Conservation (phyloP, 2,113 vertebrate species). For the Alouatta palliata region DNA sequence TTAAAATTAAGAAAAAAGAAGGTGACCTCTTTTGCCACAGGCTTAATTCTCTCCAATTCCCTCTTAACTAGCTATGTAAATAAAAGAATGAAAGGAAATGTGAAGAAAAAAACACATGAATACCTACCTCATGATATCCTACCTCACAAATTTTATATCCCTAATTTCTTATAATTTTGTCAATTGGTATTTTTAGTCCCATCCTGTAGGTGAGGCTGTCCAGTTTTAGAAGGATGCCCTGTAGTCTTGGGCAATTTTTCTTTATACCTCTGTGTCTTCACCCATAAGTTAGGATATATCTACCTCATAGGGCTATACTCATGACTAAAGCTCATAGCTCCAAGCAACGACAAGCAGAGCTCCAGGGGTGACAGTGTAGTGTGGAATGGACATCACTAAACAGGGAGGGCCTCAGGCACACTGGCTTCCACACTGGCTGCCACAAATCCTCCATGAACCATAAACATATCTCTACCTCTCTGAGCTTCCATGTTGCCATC, state of each 20-base stretch:
- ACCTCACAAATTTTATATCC: neutral
- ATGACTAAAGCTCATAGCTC: neutral
- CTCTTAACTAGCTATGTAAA: constrained; percentile 2
- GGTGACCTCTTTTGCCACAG: neutral
- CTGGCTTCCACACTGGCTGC: neutral
- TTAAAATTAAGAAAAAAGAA: constrained; percentile 1
- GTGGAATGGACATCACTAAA: neutral
- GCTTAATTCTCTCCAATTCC: neutral
- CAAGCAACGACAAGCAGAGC: neutral
- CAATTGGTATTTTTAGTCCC: neutral
- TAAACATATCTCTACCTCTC: neutral
- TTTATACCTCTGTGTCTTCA: neutral
- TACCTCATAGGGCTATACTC: neutral
- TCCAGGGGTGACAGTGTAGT: neutral
- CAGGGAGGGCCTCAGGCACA: neutral
- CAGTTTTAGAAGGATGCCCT: neutral
- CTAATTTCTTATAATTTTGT: neutral
- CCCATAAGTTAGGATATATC: neutral
- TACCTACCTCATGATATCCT: neutral
- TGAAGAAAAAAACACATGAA: neutral
- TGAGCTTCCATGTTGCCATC: neutral
- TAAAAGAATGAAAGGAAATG: neutral
- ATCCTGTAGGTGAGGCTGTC: neutral
- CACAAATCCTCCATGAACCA: neutral
- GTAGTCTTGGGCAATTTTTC: neutral